A percentile compares a stretch with the other conserved stretches of the same genome.
Evolutionary conservation across 2,113 vertebrate species (phyloP).

Genomic region (Setophaga coronata): DNA sequence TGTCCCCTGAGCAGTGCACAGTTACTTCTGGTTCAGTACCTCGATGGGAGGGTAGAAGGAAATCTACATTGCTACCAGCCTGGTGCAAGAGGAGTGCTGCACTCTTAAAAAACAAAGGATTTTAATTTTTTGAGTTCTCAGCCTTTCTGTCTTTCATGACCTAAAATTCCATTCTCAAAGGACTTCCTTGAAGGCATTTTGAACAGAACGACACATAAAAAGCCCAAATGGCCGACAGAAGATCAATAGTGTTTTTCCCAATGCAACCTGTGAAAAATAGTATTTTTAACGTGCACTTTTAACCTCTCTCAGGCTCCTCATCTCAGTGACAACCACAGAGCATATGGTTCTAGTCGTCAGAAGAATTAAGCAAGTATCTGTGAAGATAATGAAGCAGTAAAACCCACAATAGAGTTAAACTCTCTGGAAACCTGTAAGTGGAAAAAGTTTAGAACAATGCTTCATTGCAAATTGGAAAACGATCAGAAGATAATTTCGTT

Average conservation of each 20-base stretch:
- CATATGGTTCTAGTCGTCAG: not conserved
- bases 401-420: not conserved
- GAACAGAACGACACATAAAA: not conserved
- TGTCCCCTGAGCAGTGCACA: not conserved
- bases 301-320: not conserved
- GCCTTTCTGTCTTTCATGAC: not conserved
- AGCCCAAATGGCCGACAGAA: not conserved
- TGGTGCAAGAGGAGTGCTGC: fast-evolving
- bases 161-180: not conserved
- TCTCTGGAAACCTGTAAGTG: not conserved
- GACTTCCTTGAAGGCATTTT: not conserved
- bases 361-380: conserved; percentile 21
- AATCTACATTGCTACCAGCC: fast-evolving
- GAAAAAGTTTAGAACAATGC: not conserved
- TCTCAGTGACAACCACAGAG: not conserved
- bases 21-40: not conserved
- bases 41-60: fast-evolving
- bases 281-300: not conserved
- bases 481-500: not conserved
- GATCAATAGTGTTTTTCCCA: not conserved
- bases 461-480: not conserved
- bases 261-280: not conserved
- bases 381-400: not conserved
- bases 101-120: not conserved
- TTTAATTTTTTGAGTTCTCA: not conserved